These are phyloP conservation scores for Spatula clypeata DNA, from an alignment of 2,797 vertebrate genomes.

Conservation along the genomic window DNA sequence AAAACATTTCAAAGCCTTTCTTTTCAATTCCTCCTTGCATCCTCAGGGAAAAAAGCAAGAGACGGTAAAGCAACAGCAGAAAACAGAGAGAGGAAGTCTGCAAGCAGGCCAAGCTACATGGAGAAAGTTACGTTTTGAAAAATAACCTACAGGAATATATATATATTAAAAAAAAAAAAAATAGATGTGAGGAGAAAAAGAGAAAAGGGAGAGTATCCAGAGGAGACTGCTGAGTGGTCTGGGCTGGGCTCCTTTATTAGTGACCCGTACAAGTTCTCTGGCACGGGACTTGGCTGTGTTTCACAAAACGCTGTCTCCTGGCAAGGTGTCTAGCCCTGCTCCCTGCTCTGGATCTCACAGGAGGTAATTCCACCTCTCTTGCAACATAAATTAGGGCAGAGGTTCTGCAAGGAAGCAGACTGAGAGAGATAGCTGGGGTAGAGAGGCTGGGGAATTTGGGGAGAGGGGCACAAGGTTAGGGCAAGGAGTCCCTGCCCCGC, in stretches of 20 bases:
- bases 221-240: neutral
- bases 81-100: neutral
- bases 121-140: neutral
- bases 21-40: neutral
- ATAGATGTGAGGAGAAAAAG: neutral
- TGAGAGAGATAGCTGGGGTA: neutral
- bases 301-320: neutral
- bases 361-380: neutral
- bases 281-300: neutral
- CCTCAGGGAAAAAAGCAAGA: neutral
- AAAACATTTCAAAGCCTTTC: neutral
- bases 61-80: neutral
- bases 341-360: neutral
- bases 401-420: neutral
- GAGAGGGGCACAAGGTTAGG: neutral
- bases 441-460: neutral
- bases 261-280: neutral
- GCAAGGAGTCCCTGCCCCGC: rapidly evolving
- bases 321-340: neutral
- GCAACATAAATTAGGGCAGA: neutral
- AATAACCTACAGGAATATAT: neutral
- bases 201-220: neutral
- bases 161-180: neutral
- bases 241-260: neutral
- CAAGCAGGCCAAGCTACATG: neutral